Conservation (phyloP, 2,113 vertebrate genomes). For the Setophaga kirtlandii region DNA sequence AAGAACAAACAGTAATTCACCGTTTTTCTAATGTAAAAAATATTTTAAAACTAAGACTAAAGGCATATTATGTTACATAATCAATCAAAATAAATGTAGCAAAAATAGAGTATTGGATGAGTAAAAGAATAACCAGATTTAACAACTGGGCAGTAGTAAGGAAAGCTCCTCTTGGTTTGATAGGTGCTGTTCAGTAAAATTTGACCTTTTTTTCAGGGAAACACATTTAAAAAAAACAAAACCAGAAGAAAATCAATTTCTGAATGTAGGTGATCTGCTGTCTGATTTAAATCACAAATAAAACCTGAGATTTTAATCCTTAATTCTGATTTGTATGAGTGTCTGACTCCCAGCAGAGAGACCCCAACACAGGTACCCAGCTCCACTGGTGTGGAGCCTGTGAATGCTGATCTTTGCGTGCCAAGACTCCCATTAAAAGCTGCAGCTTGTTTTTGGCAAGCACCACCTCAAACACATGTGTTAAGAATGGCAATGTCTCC, state of each 20-base stretch:
- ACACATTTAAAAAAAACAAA: background rate
- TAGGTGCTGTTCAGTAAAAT: background rate
- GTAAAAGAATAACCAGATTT: conserved; percentile 7
- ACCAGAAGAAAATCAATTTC: background rate
- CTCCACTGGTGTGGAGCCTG: background rate
- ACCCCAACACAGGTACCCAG: background rate
- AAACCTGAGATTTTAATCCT: background rate
- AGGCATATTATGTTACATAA: background rate
- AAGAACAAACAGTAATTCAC: background rate
- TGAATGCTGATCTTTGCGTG: background rate
- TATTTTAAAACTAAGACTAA: background rate
- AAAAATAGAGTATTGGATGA: background rate
- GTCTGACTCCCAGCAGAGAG: background rate
- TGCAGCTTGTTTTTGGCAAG: background rate
- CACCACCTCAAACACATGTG: background rate
- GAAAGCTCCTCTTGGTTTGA: background rate
- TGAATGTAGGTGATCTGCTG: background rate
- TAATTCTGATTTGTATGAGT: background rate
- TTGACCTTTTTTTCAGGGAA: background rate
- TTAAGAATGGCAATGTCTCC: background rate
- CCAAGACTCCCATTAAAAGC: background rate
- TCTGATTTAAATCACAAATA: background rate
- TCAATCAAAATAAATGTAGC: background rate
- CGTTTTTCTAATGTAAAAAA: background rate
- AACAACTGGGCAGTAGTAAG: background rate